Evolutionary conservation across 2,888 invertebrate species (phyloP), one percentile per base, ranked within the genome.

Genomic region (Ornithoptera alexandrae): DNA sequence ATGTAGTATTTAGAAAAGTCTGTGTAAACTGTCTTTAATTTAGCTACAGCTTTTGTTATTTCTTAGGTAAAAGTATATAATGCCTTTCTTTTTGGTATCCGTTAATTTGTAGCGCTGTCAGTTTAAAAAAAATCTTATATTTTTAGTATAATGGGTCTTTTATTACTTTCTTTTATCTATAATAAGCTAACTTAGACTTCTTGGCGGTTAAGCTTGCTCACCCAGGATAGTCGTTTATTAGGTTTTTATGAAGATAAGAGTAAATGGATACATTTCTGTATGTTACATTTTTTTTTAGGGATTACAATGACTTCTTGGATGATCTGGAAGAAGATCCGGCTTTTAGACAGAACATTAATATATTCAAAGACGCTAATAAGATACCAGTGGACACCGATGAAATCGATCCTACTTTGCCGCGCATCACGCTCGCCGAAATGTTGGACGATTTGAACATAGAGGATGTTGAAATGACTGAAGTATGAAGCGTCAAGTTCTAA

Each of bases 281-380:
- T 53, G 8, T n/a, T 53, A 30, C 67, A 65, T 72, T 61, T 60
- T 71, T 84, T 90, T 30, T 39, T 86, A 97, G 97, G 78, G 98
- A 99, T 79, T 99, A 97, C 89, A 95, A 96, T 78, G 98, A 98
- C 77, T 99, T 99, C 92, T 93, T 99, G 88, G 98, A 99, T 78
- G 99, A 99, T 83, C 90, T 99, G 74, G 99, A 99, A 87, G 99
- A 99, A 87, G 98, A 99, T 88, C 95, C 96, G 5, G 94, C 95
- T 18, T 94, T 97, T 81, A 94, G 99, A 69, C 97, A 97, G 83
- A 96, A 98, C 83, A 95, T 99, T 65, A 99, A 99, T 84, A 98
- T 99, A 74, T 99, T 97, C 90, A 95, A 95, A 78, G 95, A 95
- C 79, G 83, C 81, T 2, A 67, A 81, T 66, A 85, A 81, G 72